These are phyloP conservation scores for Dolichomitus sp. DNA, from an alignment of 2,888 invertebrate species.

Conservation along the genomic window DNA sequence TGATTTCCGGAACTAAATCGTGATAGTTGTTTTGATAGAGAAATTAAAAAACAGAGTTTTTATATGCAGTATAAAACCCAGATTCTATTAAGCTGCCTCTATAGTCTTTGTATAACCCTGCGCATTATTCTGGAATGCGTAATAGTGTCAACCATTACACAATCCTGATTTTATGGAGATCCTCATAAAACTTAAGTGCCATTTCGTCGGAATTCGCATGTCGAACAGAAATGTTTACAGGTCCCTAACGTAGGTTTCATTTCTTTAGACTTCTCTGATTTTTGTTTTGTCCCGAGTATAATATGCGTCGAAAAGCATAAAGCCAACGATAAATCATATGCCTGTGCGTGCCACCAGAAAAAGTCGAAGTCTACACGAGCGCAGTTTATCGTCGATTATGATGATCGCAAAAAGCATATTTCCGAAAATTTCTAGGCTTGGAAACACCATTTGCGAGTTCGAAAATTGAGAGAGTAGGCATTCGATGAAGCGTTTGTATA, in stretches of 20 bases:
- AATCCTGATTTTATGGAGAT: background rate
- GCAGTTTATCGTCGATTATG: background rate
- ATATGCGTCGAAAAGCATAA: background rate
- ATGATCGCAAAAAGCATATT: slow-evolving; percentile 4
- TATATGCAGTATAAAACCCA: background rate
- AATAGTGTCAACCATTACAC: background rate
- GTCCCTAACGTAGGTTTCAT: no score
- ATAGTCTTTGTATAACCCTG: background rate
- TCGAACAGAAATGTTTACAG: no score
- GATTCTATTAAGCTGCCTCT: background rate
- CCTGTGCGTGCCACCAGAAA: background rate
- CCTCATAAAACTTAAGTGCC: background rate
- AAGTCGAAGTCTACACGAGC: background rate
- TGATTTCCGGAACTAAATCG: no score
- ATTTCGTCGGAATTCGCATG: background rate
- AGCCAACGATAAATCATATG: background rate
- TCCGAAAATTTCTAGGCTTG: background rate
- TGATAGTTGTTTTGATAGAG: no score
- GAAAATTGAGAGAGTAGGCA: slow-evolving; percentile 14
- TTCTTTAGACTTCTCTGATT: background rate
- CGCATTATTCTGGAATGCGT: background rate
- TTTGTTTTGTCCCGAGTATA: background rate
- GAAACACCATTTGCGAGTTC: background rate
- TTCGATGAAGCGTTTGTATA: slow-evolving; percentile 25
- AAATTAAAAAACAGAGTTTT: no score